Evolutionary conservation across 1,140 invertebrate genomes (phyloP), one percentile per base, ranked within the genome.

Genomic region (Asbolus verrucosus): DNA sequence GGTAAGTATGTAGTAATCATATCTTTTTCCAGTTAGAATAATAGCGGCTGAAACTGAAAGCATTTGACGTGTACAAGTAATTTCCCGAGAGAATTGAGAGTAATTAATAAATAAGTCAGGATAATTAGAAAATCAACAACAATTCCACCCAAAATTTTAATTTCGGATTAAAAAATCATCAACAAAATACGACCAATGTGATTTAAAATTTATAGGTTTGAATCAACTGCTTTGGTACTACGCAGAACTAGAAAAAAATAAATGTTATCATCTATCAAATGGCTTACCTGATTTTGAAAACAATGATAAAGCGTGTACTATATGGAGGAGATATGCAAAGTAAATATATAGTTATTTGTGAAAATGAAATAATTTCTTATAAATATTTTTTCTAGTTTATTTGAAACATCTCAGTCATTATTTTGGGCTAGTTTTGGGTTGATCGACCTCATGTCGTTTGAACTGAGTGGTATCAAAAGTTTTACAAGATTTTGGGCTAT

Each of bases 141-240:
- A n/a, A n/a, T n/a, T n/a, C n/a, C n/a, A n/a, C n/a, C n/a, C n/a
- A n/a, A n/a, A n/a, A n/a, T n/a, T n/a, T n/a, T n/a, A n/a, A n/a
- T n/a, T n/a, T n/a, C n/a, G n/a, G n/a, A n/a, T n/a, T n/a, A n/a
- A n/a, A n/a, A n/a, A n/a, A n/a, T n/a, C n/a, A n/a, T n/a, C n/a
- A n/a, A n/a, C n/a, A n/a, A 27, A 27, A 27, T 8, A 27, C 24
- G 3, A 50, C 8, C 6, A 54, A 36, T 36, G 11, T n/a, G n/a
- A 36, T 8, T 30, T 30, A n/a, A n/a, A n/a, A 4, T 11, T 31
- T 24, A 0, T 21, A 54, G 46, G 46, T 85, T 46, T 96, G 31
- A 96, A 96, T 80, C 94, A 96, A 79, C 80, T 97, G 18, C 83
- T 95, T 30, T 96, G 94, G 93, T 96, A 96, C 80, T 96, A 94